Conservation (phyloP, 2,888 invertebrate genomes). For the Meghimatium bilineatum region DNA sequence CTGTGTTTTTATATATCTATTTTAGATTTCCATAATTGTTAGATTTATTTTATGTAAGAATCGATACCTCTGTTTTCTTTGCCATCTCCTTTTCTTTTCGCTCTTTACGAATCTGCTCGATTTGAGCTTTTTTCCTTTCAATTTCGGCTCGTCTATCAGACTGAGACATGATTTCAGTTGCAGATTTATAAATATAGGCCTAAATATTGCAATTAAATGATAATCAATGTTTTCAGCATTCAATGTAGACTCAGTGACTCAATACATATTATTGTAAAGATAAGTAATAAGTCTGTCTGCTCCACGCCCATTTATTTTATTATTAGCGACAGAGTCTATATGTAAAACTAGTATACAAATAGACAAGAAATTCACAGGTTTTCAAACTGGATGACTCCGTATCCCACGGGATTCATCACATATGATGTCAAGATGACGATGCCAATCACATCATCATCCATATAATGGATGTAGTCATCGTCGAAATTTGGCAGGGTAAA, state of each 20-base stretch:
- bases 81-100: constrained; percentile 73
- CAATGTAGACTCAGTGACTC: background rate
- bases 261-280: background rate
- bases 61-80: constrained; percentile 44
- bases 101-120: constrained; percentile 76
- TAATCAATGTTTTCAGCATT: background rate
- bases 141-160: constrained; percentile 75
- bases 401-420: no score
- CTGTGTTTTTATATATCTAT: no score
- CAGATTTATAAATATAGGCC: background rate
- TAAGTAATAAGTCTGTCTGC: background rate
- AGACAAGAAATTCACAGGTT: background rate
- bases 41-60: no score
- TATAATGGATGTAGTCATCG: no score
- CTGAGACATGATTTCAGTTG: constrained; percentile 64
- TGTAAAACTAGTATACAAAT: background rate
- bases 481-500: no score
- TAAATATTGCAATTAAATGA: background rate
- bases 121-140: constrained; percentile 75
- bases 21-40: no score
- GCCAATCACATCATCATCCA: no score
- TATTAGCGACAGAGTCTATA: background rate
- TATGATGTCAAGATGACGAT: no score
- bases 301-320: background rate
- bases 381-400: background rate